Evolutionary conservation across 2,113 vertebrate species (phyloP).

Genomic region (Apaloderma vittatum): DNA sequence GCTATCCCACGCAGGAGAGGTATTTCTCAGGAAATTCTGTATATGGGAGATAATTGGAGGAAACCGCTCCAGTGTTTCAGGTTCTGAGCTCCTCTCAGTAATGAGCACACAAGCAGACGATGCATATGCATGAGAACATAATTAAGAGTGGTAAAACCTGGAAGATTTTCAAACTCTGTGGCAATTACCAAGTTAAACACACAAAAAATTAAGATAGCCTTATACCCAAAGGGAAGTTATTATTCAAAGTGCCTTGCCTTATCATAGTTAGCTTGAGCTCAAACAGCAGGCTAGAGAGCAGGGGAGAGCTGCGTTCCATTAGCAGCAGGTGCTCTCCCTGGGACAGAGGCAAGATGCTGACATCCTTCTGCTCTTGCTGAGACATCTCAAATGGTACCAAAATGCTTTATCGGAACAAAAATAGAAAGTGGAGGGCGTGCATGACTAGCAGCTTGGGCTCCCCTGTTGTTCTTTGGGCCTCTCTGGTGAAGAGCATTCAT

Average conservation of each 20-base stretch:
- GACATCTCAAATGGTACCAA: neutral
- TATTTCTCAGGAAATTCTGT: constrained; percentile 55
- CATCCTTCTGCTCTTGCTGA: constrained; percentile 22
- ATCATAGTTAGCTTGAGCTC: constrained; percentile 53
- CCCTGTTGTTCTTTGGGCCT: constrained; percentile 35
- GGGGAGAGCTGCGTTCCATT: constrained; percentile 20
- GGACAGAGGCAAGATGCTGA: constrained; percentile 5
- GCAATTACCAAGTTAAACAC: constrained; percentile 77
- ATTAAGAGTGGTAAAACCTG: constrained; percentile 82
- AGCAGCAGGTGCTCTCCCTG: constrained; percentile 39
- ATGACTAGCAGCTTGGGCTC: constrained; percentile 29
- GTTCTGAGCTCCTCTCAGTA: constrained; percentile 72
- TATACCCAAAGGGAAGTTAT: constrained; percentile 71
- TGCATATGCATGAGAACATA: constrained; percentile 82
- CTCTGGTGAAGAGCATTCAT: constrained; percentile 7
- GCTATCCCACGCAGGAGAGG: constrained; percentile 22
- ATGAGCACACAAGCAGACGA: constrained; percentile 59
- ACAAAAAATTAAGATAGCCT: constrained; percentile 73
- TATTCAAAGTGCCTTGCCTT: constrained; percentile 70
- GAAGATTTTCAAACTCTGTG: constrained; percentile 78
- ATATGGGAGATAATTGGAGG: constrained; percentile 32
- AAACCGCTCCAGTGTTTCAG: constrained; percentile 17
- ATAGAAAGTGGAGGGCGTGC: neutral
- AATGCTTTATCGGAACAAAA: constrained; percentile 4
- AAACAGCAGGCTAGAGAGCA: neutral